These are phyloP conservation scores for Drosophila micromelanica DNA, from an alignment of 1,140 invertebrate species.

Conservation along the genomic window DNA sequence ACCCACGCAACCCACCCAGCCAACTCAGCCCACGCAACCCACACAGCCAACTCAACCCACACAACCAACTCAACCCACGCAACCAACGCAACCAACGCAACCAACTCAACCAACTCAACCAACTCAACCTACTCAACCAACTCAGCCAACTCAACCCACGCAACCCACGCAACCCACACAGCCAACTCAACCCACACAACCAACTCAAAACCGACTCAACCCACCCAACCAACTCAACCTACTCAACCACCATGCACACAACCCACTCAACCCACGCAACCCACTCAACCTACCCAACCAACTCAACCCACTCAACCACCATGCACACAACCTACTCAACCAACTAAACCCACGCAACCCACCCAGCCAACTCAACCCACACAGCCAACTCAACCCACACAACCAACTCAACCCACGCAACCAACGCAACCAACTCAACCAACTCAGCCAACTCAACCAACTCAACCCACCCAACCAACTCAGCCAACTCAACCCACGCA, in stretches of 20 bases:
- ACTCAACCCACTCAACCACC: neutral
- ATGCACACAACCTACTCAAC: neutral
- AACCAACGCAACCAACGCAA: neutral
- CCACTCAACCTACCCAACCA: neutral
- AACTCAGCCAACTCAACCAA: slow-evolving; percentile 3
- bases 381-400: neutral
- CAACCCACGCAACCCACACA: neutral
- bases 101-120: neutral
- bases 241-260: neutral
- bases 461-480: neutral
- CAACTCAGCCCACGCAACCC: neutral
- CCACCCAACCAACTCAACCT: neutral
- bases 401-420: slow-evolving; percentile 1
- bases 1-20: neutral
- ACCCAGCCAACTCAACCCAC: no score
- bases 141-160: neutral
- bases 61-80: neutral
- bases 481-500: slow-evolving; percentile 1
- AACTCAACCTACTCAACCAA: neutral
- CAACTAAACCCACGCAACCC: neutral
- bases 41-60: neutral
- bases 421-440: slow-evolving; percentile 1
- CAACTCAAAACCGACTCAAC: slow-evolving; percentile 6
- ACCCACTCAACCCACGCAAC: neutral
- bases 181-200: slow-evolving; percentile 2